These are phyloP conservation scores for Serripes groenlandicus DNA, from an alignment of 2,888 invertebrate genomes.

Conservation along the genomic window DNA sequence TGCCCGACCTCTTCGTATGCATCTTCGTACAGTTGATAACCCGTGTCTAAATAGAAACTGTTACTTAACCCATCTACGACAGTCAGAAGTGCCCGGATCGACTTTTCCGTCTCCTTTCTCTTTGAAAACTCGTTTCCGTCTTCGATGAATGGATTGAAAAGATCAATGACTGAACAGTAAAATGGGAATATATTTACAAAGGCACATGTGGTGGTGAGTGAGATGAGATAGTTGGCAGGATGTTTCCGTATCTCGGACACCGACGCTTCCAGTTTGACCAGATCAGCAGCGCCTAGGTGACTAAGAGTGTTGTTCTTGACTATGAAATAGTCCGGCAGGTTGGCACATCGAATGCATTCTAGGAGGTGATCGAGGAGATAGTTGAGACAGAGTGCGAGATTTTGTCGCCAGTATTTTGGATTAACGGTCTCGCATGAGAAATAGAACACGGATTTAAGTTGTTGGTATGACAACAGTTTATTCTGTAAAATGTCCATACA, in stretches of 20 bases:
- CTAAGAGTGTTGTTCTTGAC: constrained; percentile 72
- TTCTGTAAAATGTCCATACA: constrained; percentile 63
- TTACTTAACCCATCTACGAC: constrained; percentile 68
- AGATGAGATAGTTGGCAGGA: constrained; percentile 59
- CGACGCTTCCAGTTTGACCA: constrained; percentile 59
- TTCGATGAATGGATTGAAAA: constrained; percentile 65
- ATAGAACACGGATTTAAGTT: constrained; percentile 73
- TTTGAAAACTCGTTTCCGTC: constrained; percentile 64
- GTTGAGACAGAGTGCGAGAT: constrained; percentile 69
- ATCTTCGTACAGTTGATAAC: constrained; percentile 68
- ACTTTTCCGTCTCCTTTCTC: constrained; percentile 52
- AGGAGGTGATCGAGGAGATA: constrained; percentile 68
- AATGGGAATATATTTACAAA: constrained; percentile 73
- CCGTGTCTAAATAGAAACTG: constrained; percentile 73
- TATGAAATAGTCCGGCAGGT: constrained; percentile 74
- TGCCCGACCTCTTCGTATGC: constrained; percentile 66
- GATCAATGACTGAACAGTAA: constrained; percentile 63
- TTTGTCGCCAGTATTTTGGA: constrained; percentile 69
- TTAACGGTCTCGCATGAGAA: constrained; percentile 73
- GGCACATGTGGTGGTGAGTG: constrained; percentile 63
- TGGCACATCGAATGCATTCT: constrained; percentile 65
- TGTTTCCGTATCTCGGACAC: constrained; percentile 65
- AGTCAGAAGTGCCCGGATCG: constrained; percentile 58
- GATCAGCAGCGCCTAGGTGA: constrained; percentile 60
- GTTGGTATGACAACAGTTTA: constrained; percentile 58